Evolutionary conservation across 92 coral and sea anemone species (phyloP).

Genomic region (Galaxea fascicularis): DNA sequence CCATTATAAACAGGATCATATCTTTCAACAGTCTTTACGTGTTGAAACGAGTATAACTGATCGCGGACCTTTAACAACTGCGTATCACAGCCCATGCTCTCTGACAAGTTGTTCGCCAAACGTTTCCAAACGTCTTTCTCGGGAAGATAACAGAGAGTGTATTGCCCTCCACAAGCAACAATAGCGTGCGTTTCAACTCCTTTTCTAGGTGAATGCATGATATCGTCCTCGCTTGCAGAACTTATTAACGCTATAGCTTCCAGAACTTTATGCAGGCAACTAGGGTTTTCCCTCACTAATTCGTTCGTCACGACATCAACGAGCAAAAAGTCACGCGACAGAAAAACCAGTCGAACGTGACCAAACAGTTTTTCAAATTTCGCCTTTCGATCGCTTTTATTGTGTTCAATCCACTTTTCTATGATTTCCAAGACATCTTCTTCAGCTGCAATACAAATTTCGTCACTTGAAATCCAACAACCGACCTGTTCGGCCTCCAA

Average conservation of each 20-base stretch:
- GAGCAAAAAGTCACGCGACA: constrained; percentile 27
- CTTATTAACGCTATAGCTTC: neutral
- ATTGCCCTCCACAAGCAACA: constrained; percentile 22
- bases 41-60: neutral
- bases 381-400: neutral
- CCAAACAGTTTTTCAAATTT: neutral
- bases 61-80: neutral
- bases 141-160: constrained; percentile 23
- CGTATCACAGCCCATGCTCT: neutral
- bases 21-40: neutral
- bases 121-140: constrained; percentile 17
- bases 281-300: neutral
- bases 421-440: neutral
- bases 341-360: neutral
- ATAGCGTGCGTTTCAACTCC: constrained; percentile 11
- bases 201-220: neutral
- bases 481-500: neutral
- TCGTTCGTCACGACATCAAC: constrained; percentile 15
- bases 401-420: neutral
- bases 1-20: constrained; percentile 10
- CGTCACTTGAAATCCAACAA: constrained; percentile 5
- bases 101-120: neutral
- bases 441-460: neutral
- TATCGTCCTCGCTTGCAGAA: neutral
- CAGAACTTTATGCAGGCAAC: neutral